These are phyloP conservation scores for Circaetus gallicus DNA, from an alignment of 2,113 vertebrate genomes.

Conservation along the genomic window DNA sequence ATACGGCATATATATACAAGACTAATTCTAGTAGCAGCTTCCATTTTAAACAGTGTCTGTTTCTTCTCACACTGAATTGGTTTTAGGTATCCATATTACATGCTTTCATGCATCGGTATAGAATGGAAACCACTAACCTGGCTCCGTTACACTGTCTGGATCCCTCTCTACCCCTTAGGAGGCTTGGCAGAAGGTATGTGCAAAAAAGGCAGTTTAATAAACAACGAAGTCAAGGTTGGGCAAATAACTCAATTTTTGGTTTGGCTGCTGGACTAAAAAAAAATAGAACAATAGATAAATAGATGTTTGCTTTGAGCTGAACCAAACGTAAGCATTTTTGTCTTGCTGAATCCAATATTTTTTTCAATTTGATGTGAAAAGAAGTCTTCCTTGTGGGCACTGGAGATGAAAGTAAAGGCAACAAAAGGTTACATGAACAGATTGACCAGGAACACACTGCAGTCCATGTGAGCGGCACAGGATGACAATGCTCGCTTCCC, in stretches of 20 bases:
- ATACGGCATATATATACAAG: background rate
- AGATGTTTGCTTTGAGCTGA: background rate
- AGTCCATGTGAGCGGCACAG: rapidly evolving
- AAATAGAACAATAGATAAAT: background rate
- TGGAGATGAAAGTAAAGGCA: background rate
- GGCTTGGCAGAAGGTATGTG: slow-evolving; percentile 87
- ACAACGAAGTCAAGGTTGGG: background rate
- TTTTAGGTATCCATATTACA: slow-evolving; percentile 93
- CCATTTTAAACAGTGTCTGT: background rate
- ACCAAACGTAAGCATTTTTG: background rate
- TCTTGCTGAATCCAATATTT: background rate
- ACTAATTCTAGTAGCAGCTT: background rate
- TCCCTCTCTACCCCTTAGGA: slow-evolving; percentile 91
- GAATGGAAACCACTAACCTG: slow-evolving; percentile 94
- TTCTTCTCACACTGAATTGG: background rate
- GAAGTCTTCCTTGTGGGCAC: background rate
- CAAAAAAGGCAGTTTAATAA: background rate
- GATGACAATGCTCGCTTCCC: background rate
- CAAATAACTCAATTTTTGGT: background rate
- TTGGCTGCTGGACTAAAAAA: background rate
- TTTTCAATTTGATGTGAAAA: background rate
- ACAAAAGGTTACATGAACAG: background rate
- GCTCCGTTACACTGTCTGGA: slow-evolving; percentile 92
- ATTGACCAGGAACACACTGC: background rate
- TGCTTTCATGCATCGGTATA: slow-evolving; percentile 88